A percentile compares a stretch with the other conserved stretches of the same genome.
Conservation (phyloP, 2,888 invertebrate species). For the Sminthurides aquaticus region DNA sequence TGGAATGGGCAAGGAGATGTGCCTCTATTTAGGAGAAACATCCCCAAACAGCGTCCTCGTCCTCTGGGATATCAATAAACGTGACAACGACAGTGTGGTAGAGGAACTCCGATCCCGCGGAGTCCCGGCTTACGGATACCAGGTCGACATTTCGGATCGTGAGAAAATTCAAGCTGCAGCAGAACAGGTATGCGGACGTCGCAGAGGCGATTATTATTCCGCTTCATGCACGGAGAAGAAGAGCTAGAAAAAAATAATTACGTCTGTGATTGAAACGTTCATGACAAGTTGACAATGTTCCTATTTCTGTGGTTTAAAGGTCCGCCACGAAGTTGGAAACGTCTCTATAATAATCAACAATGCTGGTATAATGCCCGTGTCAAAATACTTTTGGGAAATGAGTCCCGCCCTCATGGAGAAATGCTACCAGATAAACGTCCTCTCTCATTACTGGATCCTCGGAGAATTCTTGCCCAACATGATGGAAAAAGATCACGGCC, state of each 20-base stretch:
- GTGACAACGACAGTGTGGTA: slow-evolving; percentile 4
- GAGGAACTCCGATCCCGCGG: slow-evolving; percentile 3
- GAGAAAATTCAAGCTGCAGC: slow-evolving; percentile 11
- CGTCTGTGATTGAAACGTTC: not conserved
- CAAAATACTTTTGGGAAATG: slow-evolving; percentile 20
- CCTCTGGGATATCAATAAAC: slow-evolving; percentile 18
- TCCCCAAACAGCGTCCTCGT: slow-evolving; percentile 9
- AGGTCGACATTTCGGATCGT: slow-evolving; percentile 13
- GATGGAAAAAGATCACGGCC: slow-evolving; percentile 29
- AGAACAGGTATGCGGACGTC: too few relatives aligned
- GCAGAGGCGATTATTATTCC: too few relatives aligned
- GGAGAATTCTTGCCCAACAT: slow-evolving; percentile 31
- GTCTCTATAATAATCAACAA: slow-evolving; percentile 35
- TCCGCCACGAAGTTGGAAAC: slow-evolving; percentile 28
- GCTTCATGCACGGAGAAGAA: not conserved
- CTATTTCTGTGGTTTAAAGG: too few relatives aligned
- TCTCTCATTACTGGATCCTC: slow-evolving; percentile 36
- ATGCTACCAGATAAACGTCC: slow-evolving; percentile 28
- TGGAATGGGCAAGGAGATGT: slow-evolving; percentile 19
- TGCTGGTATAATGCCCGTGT: slow-evolving; percentile 26
- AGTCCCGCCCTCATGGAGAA: slow-evolving; percentile 27
- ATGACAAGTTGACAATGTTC: not conserved
- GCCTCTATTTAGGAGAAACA: slow-evolving; percentile 13
- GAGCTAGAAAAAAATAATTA: not conserved
- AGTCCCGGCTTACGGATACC: slow-evolving; percentile 11